phyloP scores from a whole-genome alignment of 2,888 invertebrate genomes.

The Minunthozetes semirufus region DNA sequence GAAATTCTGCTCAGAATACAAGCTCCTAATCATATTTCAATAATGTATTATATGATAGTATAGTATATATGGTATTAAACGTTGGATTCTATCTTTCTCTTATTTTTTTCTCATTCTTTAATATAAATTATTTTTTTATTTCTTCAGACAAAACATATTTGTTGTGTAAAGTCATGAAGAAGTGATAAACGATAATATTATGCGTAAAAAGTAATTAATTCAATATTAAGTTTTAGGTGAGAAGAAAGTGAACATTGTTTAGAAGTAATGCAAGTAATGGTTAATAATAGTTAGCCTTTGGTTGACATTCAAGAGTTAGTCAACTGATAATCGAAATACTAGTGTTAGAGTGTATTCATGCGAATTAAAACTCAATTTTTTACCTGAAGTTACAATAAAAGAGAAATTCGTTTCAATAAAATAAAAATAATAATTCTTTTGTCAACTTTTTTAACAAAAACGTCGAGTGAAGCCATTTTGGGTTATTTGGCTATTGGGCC shows the following conservation, averaged over 20 bases:
- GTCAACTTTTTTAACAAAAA: background rate
- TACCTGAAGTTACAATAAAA: conserved; percentile 17
- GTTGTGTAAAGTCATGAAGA: conserved; percentile 8
- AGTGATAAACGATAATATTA: conserved; percentile 25
- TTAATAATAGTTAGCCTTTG: background rate
- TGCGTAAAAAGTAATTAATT: conserved; percentile 21
- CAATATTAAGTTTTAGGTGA: conserved; percentile 18
- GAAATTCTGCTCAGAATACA: background rate
- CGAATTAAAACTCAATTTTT: conserved; percentile 4
- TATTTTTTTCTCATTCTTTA: background rate
- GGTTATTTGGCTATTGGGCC: conserved; percentile 25
- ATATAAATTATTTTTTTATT: background rate
- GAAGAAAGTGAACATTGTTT: conserved; percentile 8
- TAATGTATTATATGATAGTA: background rate
- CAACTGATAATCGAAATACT: background rate
- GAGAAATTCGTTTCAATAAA: background rate
- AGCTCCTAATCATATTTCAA: conserved; percentile 23
- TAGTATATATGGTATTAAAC: background rate
- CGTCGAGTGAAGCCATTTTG: conserved; percentile 22
- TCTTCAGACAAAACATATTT: background rate
- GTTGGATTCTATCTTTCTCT: background rate
- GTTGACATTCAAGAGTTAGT: background rate
- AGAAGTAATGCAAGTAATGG: background rate
- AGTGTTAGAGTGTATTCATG: conserved; percentile 5
- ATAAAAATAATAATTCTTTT: conserved; percentile 12